phyloP scores from a whole-genome alignment of 2,113 vertebrate species.

The Falcunculus frontatus region DNA sequence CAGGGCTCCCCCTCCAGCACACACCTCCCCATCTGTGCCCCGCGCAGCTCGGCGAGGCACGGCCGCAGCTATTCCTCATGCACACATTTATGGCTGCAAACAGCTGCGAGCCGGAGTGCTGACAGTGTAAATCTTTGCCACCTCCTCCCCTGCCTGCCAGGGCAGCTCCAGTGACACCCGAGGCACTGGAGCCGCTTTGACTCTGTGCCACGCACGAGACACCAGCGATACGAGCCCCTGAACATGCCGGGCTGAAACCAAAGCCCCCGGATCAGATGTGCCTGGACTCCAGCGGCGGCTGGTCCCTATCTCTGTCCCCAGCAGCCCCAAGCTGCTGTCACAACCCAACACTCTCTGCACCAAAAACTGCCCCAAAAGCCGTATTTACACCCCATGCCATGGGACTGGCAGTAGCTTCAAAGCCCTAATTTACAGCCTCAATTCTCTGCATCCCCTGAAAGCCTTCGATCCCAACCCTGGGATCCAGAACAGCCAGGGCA shows the following conservation, averaged over 20 bases:
- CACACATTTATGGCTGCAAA: background rate
- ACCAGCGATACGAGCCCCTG: background rate
- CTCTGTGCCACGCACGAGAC: background rate
- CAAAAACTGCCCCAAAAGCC: background rate
- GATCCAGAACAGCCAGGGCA: background rate
- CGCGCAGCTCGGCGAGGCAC: accelerated
- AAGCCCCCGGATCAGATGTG: background rate
- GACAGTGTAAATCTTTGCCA: constrained; percentile 24
- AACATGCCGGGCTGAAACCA: background rate
- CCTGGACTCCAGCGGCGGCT: accelerated
- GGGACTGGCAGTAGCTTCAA: background rate
- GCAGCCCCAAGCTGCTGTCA: background rate
- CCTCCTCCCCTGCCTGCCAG: constrained; percentile 26
- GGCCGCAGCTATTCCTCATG: background rate
- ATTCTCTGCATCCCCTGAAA: background rate
- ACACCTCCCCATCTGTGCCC: background rate
- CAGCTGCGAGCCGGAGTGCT: constrained; percentile 2
- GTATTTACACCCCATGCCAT: background rate
- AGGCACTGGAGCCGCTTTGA: background rate
- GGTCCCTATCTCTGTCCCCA: background rate
- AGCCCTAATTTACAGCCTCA: background rate
- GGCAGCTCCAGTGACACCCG: constrained; percentile 6
- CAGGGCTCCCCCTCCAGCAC: background rate
- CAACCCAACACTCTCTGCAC: accelerated
- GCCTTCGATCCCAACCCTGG: background rate